Percentiles rank a stretch among this genome's conserved stretches.
These are phyloP conservation scores for Cuculus canorus DNA, from an alignment of 2,797 vertebrate species.

Conservation along the genomic window DNA sequence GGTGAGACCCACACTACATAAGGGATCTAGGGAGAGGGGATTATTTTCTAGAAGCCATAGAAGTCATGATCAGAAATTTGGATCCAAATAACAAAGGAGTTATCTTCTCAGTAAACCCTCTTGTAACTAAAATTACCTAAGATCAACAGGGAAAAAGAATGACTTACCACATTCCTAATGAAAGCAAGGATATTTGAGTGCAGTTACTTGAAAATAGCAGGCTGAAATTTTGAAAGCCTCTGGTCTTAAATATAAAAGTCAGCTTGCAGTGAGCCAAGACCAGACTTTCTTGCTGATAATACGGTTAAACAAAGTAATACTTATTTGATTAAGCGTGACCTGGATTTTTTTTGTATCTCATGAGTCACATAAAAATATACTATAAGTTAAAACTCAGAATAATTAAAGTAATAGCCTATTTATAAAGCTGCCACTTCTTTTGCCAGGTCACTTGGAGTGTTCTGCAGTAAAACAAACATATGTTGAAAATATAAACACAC, in stretches of 20 bases:
- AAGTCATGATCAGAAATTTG: not conserved
- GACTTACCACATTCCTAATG: not conserved
- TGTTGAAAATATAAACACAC: slow-evolving; percentile 17
- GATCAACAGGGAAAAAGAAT: not conserved
- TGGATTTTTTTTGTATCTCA: slow-evolving; percentile 12
- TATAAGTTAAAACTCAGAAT: slow-evolving; percentile 15
- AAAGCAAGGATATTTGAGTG: not conserved
- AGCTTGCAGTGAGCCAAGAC: slow-evolving; percentile 12
- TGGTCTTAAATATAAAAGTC: slow-evolving; percentile 4
- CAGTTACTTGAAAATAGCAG: not conserved
- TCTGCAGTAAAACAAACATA: slow-evolving; percentile 36
- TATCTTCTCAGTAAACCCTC: not conserved
- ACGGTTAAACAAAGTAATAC: slow-evolving; percentile 17
- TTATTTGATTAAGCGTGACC: slow-evolving; percentile 19
- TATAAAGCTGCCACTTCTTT: slow-evolving; percentile 26
- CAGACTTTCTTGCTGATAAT: slow-evolving; percentile 11
- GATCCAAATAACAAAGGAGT: not conserved
- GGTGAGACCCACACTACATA: not conserved
- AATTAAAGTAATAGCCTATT: slow-evolving; percentile 4
- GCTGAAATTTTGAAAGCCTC: slow-evolving; percentile 1
- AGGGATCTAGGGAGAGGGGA: not conserved
- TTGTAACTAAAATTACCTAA: not conserved
- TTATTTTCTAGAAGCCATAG: not conserved
- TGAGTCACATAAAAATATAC: not conserved
- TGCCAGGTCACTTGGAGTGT: not conserved